Base-by-base conservation (phyloP, 2,113 vertebrate genomes). In the Coregonus clupeaformis region DNA sequence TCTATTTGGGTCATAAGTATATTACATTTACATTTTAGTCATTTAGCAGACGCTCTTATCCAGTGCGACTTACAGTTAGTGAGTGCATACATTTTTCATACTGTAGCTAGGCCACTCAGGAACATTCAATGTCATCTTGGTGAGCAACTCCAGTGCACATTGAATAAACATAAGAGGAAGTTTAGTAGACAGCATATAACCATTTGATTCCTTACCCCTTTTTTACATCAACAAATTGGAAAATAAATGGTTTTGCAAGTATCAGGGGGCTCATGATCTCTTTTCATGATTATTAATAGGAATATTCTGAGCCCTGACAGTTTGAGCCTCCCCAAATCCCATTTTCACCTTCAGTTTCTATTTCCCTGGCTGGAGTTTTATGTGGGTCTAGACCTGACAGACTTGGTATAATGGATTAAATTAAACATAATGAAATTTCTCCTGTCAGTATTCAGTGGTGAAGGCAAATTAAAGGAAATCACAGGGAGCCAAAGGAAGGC, bases 381-480 rank as follows among this genome's bases (percentile, higher is more conserved):
- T 22, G 70, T 13, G 32, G 22, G 75, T 55, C 59, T 65, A 77
- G 71, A 73, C 73, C 68, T 72, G 36, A 68, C 20, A 77, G 64
- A 60, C 20, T 66, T 47, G 45, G 68, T 60, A 20, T 63, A 78
- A 82, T 78, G 71, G 60, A 72, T 74, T 74, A 69, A 77, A 73
- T 74, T 45, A 77, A 76, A 70, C 66, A 62, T 72, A 76, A 82
- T 79, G 29, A 82, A 9, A 78, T 78, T 74, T 73, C 42, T 65
- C 67, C 42, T 65, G 49, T 73, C 62, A 77, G 72, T 57, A 60
- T 73, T 79, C 76, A 76, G 59, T 71, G 67, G 73, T 32, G 24
- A 73, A 74, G 62, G 67, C 52, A 72, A 77, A 78, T 84, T 69
- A 81, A 79, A 71, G 74, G 66, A 80, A 74, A 81, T 80, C 74